Conservation (phyloP, 2,888 invertebrate species). For the Caradrina kadenii region DNA sequence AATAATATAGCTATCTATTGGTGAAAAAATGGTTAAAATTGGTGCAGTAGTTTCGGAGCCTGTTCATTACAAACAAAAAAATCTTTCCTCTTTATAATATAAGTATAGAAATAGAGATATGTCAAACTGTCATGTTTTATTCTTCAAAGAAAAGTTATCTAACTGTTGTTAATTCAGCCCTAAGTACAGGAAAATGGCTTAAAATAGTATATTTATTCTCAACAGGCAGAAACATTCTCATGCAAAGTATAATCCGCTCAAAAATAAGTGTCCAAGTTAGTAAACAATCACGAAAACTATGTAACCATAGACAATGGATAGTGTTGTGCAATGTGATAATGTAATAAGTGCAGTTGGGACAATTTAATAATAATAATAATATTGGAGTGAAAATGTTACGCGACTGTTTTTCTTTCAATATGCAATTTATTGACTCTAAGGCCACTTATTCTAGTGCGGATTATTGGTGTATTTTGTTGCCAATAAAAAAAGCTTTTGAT, state of each 20-base stretch:
- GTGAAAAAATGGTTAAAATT: no score
- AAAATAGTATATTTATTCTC: no score
- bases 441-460: conserved; percentile 1
- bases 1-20: no score
- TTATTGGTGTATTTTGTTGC: conserved; percentile 38
- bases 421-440: not conserved
- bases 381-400: conserved; percentile 9
- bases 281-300: not conserved
- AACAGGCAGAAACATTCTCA: not conserved
- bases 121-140: no score
- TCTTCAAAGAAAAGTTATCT: no score
- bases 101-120: no score
- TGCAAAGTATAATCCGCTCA: conserved; percentile 1
- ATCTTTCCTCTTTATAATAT: no score
- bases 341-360: conserved; percentile 17
- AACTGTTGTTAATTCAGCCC: no score
- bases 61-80: no score
- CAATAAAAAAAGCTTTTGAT: conserved; percentile 35
- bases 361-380: conserved; percentile 11
- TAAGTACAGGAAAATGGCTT: no score
- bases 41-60: no score
- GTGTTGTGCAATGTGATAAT: conserved; percentile 21
- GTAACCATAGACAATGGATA: conserved; percentile 16
- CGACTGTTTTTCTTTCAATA: not conserved
- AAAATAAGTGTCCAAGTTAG: conserved; percentile 24